Percentiles rank a stretch among this genome's conserved stretches.
Evolutionary conservation across 1,140 invertebrate species (phyloP).

Genomic region (Zaprionus ornatus): DNA sequence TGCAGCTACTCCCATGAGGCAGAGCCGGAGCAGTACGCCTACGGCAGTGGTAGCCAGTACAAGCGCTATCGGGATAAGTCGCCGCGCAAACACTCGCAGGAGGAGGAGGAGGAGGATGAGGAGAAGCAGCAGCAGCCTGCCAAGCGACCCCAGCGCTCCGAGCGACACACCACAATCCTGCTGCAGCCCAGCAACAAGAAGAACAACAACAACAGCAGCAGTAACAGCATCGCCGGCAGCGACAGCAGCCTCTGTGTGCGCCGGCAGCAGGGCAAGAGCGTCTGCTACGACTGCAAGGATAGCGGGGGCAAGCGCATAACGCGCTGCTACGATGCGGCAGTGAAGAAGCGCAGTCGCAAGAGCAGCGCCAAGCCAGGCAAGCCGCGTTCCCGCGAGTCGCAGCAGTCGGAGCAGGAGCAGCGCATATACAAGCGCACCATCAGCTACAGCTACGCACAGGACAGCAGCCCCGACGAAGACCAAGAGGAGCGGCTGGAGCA

Average conservation of each 20-base stretch:
- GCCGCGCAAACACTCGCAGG: not conserved
- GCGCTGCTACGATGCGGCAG: conserved; percentile 55
- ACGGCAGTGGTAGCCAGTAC: conserved; percentile 58
- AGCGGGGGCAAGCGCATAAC: conserved; percentile 42
- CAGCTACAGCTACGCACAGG: conserved; percentile 65
- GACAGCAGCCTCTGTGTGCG: conserved; percentile 59
- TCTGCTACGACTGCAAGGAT: conserved; percentile 67
- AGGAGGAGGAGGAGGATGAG: not conserved
- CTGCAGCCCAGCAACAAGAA: not conserved
- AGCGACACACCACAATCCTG: conserved; percentile 15
- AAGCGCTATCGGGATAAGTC: conserved; percentile 47
- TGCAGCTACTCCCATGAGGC: conserved; percentile 69
- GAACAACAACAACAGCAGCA: not conserved
- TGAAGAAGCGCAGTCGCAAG: conserved; percentile 2
- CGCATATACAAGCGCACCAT: conserved; percentile 71
- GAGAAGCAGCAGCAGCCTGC: conserved; percentile 2
- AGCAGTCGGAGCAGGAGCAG: conserved; percentile 53
- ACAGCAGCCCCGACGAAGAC: conserved; percentile 9
- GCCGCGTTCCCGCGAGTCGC: conserved; percentile 23
- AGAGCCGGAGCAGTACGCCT: conserved; percentile 63
- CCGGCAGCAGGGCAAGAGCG: conserved; percentile 26
- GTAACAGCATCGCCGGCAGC: conserved; percentile 22
- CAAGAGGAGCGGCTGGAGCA: not conserved
- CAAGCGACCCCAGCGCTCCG: conserved; percentile 2
- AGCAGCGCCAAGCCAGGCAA: conserved; percentile 13